Conservation (phyloP, 2,888 invertebrate genomes). For the Nomada fabriciana region DNA sequence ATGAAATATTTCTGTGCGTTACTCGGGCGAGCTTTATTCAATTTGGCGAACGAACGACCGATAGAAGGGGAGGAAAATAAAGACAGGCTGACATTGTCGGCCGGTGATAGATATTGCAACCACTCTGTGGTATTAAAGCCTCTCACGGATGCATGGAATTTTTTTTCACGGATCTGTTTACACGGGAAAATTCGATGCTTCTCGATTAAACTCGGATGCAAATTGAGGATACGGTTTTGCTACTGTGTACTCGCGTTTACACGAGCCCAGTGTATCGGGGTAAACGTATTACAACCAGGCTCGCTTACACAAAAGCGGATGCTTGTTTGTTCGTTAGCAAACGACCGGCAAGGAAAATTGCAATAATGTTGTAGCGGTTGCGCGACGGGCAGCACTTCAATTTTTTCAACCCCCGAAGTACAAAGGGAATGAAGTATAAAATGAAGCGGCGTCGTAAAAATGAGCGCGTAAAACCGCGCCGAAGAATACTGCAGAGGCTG, state of each 20-base stretch:
- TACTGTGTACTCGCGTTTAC: constrained; percentile 49
- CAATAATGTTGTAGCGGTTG: constrained; percentile 59
- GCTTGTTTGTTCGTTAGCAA: constrained; percentile 19
- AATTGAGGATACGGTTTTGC: constrained; percentile 40
- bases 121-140: constrained; percentile 62
- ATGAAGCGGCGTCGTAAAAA: constrained; percentile 39
- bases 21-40: constrained; percentile 59
- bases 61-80: background rate
- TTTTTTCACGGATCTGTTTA: constrained; percentile 58
- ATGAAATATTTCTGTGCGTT: constrained; percentile 42
- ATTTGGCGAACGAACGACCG: constrained; percentile 54
- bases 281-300: constrained; percentile 48
- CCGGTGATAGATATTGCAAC: constrained; percentile 52
- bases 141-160: constrained; percentile 69
- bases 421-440: constrained; percentile 62
- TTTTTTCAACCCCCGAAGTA: constrained; percentile 49
- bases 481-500: background rate
- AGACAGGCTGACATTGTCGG: constrained; percentile 41
- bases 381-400: constrained; percentile 49
- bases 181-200: constrained; percentile 66
- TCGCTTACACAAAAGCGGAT: constrained; percentile 39
- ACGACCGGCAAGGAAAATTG: constrained; percentile 39
- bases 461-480: background rate
- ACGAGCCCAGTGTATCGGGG: constrained; percentile 17
- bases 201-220: constrained; percentile 57